Conservation (phyloP, 2,888 invertebrate genomes). For the Dorcus hopei region DNA sequence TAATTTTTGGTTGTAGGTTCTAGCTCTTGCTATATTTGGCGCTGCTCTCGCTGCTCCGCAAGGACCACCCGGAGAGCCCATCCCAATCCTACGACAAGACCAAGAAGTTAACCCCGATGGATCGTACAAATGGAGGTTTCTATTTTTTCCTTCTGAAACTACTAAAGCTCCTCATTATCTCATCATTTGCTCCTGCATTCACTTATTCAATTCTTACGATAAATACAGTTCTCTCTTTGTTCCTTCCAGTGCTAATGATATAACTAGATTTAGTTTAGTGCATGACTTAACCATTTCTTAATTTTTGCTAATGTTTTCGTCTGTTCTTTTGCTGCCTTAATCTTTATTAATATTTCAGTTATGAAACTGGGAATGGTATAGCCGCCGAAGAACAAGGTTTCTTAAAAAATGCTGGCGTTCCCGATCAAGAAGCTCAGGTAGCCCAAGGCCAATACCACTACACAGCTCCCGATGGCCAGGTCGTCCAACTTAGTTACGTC, state of each 20-base stretch:
- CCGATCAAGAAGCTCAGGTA: conserved; percentile 55
- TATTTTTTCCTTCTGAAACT: conserved; percentile 3
- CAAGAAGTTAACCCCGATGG: conserved; percentile 68
- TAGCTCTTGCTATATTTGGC: conserved; percentile 20
- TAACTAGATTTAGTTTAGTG: no score
- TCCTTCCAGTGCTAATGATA: no score
- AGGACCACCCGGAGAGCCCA: conserved; percentile 55
- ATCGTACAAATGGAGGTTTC: conserved; percentile 58
- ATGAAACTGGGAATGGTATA: conserved; percentile 61
- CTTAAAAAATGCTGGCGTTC: conserved; percentile 55
- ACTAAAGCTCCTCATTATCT: background rate
- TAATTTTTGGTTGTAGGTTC: background rate
- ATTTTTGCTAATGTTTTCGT: background rate
- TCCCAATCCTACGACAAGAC: conserved; percentile 65
- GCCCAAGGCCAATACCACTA: conserved; percentile 58
- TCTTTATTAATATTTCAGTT: conserved; percentile 37
- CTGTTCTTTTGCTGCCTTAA: background rate
- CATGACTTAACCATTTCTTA: no score
- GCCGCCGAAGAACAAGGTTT: conserved; percentile 58
- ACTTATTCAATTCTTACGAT: no score
- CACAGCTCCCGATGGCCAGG: conserved; percentile 55
- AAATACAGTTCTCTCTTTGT: no score
- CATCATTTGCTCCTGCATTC: background rate
- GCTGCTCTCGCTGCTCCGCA: conserved; percentile 33
- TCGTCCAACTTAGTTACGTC: conserved; percentile 56